Percentiles rank a stretch among this genome's conserved stretches.
These are phyloP conservation scores for Anoplophora glabripennis DNA, from an alignment of 1,140 invertebrate species.

Conservation along the genomic window DNA sequence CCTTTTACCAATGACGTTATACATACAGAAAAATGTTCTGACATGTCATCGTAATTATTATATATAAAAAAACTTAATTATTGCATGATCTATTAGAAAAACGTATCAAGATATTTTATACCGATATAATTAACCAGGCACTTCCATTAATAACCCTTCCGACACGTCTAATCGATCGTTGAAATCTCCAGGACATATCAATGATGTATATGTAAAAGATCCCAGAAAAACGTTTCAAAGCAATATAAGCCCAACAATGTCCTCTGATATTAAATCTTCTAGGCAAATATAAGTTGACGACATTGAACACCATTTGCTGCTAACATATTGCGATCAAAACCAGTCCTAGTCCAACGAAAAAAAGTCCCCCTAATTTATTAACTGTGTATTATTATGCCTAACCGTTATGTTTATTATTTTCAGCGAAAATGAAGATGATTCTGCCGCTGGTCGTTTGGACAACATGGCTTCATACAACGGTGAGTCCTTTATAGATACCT, in stretches of 20 bases:
- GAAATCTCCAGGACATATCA: background rate
- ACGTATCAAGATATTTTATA: too few relatives aligned
- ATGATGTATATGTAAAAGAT: background rate
- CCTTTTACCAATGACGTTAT: too few relatives aligned
- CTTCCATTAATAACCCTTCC: too few relatives aligned
- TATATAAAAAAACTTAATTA: too few relatives aligned
- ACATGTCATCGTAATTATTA: too few relatives aligned
- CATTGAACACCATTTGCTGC: background rate
- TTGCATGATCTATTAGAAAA: too few relatives aligned
- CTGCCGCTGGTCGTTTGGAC: slow-evolving; percentile 69
- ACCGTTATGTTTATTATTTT: slow-evolving; percentile 46
- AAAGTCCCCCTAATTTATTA: background rate
- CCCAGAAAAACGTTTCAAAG: background rate
- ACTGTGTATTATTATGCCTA: background rate
- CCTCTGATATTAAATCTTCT: background rate
- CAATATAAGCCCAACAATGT: background rate
- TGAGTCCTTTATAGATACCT: slow-evolving; percentile 44
- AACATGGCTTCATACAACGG: slow-evolving; percentile 53
- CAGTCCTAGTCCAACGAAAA: background rate
- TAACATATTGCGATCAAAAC: background rate
- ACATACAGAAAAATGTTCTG: too few relatives aligned
- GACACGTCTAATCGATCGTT: background rate
- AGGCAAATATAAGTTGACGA: background rate
- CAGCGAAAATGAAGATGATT: slow-evolving; percentile 72
- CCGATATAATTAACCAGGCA: too few relatives aligned